phyloP scores from a whole-genome alignment of 2,797 vertebrate species.

The Tokudaia muenninki region DNA sequence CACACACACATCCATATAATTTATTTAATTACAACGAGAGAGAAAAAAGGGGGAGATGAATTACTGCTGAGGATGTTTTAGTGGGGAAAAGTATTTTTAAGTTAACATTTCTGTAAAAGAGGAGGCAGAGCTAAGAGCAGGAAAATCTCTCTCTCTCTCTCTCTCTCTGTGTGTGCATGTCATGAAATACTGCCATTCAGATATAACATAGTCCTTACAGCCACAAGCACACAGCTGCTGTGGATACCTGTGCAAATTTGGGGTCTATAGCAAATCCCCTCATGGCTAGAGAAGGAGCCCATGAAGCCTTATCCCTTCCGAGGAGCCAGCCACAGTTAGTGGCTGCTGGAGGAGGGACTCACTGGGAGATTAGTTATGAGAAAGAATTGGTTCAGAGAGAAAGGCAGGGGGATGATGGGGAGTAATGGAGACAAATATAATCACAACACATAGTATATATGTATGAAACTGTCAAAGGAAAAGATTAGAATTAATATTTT shows the following conservation, averaged over 20 bases:
- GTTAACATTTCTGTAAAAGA: background rate
- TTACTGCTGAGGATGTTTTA: background rate
- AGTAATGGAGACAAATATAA: background rate
- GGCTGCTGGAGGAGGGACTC: background rate
- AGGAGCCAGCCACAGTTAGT: background rate
- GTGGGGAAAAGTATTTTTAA: background rate
- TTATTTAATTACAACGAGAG: background rate
- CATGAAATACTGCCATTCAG: background rate
- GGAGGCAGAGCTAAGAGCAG: background rate
- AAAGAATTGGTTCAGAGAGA: background rate
- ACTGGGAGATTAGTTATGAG: background rate
- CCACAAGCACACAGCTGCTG: background rate
- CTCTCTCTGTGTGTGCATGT: background rate
- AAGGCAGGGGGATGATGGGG: background rate
- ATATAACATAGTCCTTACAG: background rate
- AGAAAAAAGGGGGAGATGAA: background rate
- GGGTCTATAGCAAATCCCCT: background rate
- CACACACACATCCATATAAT: background rate
- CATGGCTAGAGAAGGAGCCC: too few species aligned
- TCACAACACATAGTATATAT: background rate
- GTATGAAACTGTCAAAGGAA: background rate
- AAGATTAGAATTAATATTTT: conserved; percentile 7
- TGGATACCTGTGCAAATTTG: background rate
- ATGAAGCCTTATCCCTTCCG: background rate
- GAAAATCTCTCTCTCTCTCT: background rate